phyloP scores from a whole-genome alignment of 30 jellyfish, hydroid and myxozoan species.

The Morbakka virulenta region DNA sequence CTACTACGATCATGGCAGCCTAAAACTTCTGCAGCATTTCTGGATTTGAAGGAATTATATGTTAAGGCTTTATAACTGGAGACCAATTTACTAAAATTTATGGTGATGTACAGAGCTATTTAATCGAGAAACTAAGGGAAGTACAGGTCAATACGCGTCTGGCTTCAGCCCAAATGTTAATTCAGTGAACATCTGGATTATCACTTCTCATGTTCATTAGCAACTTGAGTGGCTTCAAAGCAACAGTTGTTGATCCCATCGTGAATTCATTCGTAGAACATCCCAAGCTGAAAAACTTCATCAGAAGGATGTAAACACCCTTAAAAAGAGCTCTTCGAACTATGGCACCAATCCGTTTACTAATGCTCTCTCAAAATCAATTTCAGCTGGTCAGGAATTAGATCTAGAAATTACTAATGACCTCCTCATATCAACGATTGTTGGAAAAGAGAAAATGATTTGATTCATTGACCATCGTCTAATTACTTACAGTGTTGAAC shows the following conservation, averaged over 20 bases:
- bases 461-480: conserved; percentile 41
- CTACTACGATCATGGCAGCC: too few relatives aligned
- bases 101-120: conserved; percentile 29
- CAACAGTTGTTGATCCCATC: too few relatives aligned
- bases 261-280: too few relatives aligned
- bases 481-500: conserved; percentile 40
- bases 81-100: conserved; percentile 13
- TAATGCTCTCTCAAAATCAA: conserved; percentile 31
- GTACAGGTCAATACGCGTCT: conserved; percentile 33
- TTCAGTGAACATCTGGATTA: conserved; percentile 20
- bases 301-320: conserved; percentile 37
- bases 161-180: conserved; percentile 29
- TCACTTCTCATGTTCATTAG: conserved; percentile 12
- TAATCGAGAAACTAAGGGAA: conserved; percentile 20
- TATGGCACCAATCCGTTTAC: conserved; percentile 39
- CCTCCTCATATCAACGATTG: conserved; percentile 26
- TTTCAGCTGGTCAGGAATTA: conserved; percentile 32
- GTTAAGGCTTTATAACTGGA: conserved; percentile 30
- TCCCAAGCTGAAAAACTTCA: conserved; percentile 44
- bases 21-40: neutral
- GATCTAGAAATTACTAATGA: conserved; percentile 36
- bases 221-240: too few relatives aligned
- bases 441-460: conserved; percentile 45
- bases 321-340: conserved; percentile 26
- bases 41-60: neutral